Percentiles rank a stretch among this genome's conserved stretches.
phyloP scores from a whole-genome alignment of 2,888 invertebrate species.

The Trissoscelio sp. region DNA sequence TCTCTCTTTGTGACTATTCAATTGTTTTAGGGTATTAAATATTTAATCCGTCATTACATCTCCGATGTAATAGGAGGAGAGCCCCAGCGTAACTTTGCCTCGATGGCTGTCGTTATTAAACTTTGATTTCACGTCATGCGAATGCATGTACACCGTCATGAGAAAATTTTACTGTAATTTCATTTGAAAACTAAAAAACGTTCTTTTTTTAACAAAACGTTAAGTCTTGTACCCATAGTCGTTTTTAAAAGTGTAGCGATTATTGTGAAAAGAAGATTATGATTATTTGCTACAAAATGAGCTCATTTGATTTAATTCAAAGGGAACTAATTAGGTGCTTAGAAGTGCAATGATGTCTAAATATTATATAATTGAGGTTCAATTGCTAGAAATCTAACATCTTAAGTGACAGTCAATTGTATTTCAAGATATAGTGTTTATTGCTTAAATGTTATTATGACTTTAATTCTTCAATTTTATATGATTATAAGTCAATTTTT shows the following conservation, averaged over 20 bases:
- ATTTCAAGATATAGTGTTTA: too few species aligned
- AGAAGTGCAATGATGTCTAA: slow-evolving; percentile 15
- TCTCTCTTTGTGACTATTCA: slow-evolving; percentile 64
- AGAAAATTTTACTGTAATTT: slow-evolving; percentile 17
- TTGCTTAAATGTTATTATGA: too few species aligned
- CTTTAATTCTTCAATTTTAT: too few species aligned
- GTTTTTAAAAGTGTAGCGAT: slow-evolving; percentile 21
- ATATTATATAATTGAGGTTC: slow-evolving; percentile 37
- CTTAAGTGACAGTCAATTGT: slow-evolving; percentile 30
- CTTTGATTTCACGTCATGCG: slow-evolving; percentile 45
- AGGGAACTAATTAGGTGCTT: slow-evolving; percentile 54
- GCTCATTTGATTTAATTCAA: slow-evolving; percentile 48
- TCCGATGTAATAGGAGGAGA: slow-evolving; percentile 50
- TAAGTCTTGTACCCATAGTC: slow-evolving; percentile 10
- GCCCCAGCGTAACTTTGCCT: slow-evolving; percentile 16
- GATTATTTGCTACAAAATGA: slow-evolving; percentile 21
- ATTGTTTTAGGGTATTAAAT: slow-evolving; percentile 55
- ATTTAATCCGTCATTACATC: slow-evolving; percentile 63
- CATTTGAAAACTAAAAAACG: slow-evolving; percentile 19
- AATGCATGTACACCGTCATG: slow-evolving; percentile 6
- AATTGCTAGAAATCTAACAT: slow-evolving; percentile 18
- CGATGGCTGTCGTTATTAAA: slow-evolving; percentile 38
- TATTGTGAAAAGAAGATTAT: slow-evolving; percentile 32
- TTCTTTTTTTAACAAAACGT: slow-evolving; percentile 5
- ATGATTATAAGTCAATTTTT: too few species aligned